Conservation (phyloP, 2,888 invertebrate species). For the Deladenus siricidicola region DNA sequence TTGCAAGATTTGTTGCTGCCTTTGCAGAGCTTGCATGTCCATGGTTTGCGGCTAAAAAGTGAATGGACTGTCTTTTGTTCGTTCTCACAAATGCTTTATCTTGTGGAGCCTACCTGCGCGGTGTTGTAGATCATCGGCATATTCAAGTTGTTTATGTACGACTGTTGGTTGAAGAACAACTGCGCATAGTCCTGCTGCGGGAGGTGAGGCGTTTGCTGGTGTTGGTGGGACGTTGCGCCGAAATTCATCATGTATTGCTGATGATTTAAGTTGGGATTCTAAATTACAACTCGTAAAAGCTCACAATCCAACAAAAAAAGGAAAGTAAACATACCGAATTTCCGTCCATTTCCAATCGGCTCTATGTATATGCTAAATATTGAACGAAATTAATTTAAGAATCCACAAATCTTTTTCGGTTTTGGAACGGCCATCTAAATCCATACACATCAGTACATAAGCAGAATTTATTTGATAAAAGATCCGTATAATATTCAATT, state of each 20-base stretch:
- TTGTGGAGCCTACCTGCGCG: background rate
- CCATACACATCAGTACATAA: too few species aligned
- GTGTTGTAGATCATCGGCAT: slow-evolving; percentile 7
- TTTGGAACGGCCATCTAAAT: too few species aligned
- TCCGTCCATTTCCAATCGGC: background rate
- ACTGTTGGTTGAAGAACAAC: slow-evolving; percentile 10
- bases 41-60: slow-evolving; percentile 7
- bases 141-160: slow-evolving; percentile 12
- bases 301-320: too few species aligned
- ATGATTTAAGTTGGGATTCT: background rate
- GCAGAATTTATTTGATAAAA: too few species aligned
- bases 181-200: slow-evolving; percentile 18
- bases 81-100: slow-evolving; percentile 7
- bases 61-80: background rate
- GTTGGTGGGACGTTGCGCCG: background rate
- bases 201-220: background rate
- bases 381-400: too few species aligned
- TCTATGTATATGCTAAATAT: too few species aligned
- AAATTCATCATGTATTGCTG: slow-evolving; percentile 8
- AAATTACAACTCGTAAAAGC: too few species aligned
- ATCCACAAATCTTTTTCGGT: too few species aligned
- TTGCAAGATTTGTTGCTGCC: slow-evolving; percentile 8
- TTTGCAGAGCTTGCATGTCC: slow-evolving; percentile 5
- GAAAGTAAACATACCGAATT: background rate
- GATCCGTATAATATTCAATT: too few species aligned